Conservation (phyloP, 2,113 vertebrate genomes). For the Mesoclemmys tuberculata region DNA sequence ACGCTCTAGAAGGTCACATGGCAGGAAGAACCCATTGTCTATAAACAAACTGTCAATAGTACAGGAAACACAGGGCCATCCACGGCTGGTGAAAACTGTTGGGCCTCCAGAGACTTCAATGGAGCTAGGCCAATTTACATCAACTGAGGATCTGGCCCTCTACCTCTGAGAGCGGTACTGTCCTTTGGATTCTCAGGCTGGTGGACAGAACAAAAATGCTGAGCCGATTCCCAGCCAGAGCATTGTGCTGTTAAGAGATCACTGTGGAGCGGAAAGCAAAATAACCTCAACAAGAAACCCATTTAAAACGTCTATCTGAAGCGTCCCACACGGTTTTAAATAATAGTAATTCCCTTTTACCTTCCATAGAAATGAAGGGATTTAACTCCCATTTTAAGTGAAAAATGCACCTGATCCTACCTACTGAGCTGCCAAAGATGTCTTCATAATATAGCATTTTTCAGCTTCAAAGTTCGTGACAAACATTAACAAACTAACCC, state of each 20-base stretch:
- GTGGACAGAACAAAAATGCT: not conserved
- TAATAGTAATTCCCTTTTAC: not conserved
- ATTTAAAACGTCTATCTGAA: not conserved
- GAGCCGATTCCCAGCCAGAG: not conserved
- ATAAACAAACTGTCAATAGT: not conserved
- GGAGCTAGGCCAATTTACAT: not conserved
- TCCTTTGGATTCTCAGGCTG: not conserved
- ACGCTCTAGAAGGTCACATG: not conserved
- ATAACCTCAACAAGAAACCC: not conserved
- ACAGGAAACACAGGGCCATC: slow-evolving; percentile 49
- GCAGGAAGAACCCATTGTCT: not conserved
- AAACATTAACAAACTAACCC: not conserved
- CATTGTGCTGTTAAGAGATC: not conserved
- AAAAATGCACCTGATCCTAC: not conserved
- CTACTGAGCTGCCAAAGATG: not conserved
- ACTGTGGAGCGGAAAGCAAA: not conserved
- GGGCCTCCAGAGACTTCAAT: slow-evolving; percentile 5
- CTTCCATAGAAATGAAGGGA: not conserved
- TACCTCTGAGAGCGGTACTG: not conserved
- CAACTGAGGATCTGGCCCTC: not conserved
- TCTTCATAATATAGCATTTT: not conserved
- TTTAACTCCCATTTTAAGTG: not conserved
- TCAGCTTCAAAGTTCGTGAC: not conserved
- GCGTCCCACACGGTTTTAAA: not conserved
- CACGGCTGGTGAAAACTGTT: not conserved